Conservation (phyloP, 2,113 vertebrate genomes). For the Crypturellus undulatus region DNA sequence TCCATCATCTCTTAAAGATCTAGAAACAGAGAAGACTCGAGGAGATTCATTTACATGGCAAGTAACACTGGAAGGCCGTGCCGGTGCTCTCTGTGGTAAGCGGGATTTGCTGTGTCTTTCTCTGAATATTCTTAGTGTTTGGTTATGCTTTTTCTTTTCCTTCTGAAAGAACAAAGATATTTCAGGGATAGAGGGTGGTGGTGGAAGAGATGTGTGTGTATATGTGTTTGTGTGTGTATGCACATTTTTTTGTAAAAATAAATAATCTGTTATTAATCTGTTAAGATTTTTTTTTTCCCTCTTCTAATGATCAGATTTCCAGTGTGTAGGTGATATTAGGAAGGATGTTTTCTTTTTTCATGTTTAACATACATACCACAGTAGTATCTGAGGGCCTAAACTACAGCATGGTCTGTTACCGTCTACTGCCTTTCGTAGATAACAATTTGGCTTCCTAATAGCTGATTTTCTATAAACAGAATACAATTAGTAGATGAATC, state of each 20-base stretch:
- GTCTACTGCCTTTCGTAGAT: neutral
- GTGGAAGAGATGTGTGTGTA: neutral
- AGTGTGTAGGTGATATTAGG: neutral
- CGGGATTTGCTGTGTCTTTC: neutral
- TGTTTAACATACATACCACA: neutral
- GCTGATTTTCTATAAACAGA: neutral
- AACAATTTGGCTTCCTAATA: neutral
- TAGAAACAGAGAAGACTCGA: constrained; percentile 88
- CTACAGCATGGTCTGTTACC: neutral
- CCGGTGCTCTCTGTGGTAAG: constrained; percentile 92
- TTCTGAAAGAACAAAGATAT: neutral
- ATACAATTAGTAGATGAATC: neutral
- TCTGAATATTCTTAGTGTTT: neutral
- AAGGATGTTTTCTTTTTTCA: neutral
- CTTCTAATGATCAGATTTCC: neutral
- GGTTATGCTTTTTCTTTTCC: neutral
- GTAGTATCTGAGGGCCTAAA: neutral
- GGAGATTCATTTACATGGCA: constrained; percentile 97
- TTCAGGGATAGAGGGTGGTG: neutral
- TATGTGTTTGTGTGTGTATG: too few relatives aligned
- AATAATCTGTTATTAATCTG: neutral
- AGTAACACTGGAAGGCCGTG: constrained; percentile 91
- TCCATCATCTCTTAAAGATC: constrained; percentile 86
- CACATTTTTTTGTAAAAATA: neutral
- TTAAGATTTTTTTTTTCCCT: neutral